phyloP scores from a whole-genome alignment of 1,140 invertebrate species.

The Drosophila sturtevanti region DNA sequence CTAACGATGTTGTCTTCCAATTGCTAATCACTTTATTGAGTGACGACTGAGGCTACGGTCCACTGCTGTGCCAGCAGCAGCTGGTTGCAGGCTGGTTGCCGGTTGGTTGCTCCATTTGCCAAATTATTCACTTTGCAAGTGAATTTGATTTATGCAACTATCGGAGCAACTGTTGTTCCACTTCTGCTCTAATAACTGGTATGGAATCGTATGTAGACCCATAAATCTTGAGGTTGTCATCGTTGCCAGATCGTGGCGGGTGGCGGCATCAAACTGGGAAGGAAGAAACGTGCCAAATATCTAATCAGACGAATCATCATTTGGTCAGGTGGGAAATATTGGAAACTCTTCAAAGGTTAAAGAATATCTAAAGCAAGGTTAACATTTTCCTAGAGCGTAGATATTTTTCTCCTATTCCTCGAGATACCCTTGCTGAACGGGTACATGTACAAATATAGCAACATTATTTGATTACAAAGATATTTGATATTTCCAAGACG shows the following conservation, averaged over 20 bases:
- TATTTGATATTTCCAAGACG: no score
- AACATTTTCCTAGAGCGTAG: neutral
- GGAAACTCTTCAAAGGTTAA: neutral
- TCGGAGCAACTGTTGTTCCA: neutral
- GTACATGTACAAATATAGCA: no score
- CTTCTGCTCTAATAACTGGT: constrained; percentile 7
- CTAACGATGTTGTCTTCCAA: constrained; percentile 9
- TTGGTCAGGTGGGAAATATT: neutral
- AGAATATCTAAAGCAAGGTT: neutral
- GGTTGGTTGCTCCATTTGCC: neutral
- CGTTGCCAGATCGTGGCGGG: neutral
- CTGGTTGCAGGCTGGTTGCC: neutral
- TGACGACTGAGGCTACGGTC: neutral
- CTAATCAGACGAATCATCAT: constrained; percentile 6
- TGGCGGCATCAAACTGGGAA: neutral
- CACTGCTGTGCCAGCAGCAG: neutral
- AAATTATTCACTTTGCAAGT: constrained; percentile 3
- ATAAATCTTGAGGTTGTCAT: constrained; percentile 9
- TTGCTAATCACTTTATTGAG: neutral
- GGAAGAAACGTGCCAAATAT: constrained; percentile 4
- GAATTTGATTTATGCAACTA: constrained; percentile 5
- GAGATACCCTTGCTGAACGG: neutral
- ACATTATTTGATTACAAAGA: no score
- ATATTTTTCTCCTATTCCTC: neutral
- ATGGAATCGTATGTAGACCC: constrained; percentile 2